Percentiles rank a stretch among this genome's conserved stretches.
Conservation (phyloP, 1,140 invertebrate genomes). For the Gerris buenoi region DNA sequence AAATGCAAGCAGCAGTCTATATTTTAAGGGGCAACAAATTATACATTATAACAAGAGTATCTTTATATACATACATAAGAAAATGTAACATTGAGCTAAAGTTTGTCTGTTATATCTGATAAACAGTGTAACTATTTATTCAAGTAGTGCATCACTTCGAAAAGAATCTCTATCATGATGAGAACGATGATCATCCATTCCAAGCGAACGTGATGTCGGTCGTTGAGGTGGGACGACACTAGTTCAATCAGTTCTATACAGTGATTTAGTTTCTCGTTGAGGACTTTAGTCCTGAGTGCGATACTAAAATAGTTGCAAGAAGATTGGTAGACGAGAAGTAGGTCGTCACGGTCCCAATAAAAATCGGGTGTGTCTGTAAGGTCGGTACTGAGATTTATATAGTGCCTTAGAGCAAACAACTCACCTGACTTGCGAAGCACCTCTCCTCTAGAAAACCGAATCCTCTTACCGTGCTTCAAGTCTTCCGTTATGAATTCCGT, state of each 20-base stretch:
- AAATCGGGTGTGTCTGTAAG: conserved; percentile 88
- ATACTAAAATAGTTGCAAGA: conserved; percentile 74
- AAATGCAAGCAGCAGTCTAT: too few species aligned
- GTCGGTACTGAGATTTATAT: conserved; percentile 84
- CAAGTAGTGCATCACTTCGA: conserved; percentile 39
- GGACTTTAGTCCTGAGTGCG: conserved; percentile 64
- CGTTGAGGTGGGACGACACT: conserved; percentile 70
- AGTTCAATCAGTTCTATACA: conserved; percentile 81
- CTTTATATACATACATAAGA: too few species aligned
- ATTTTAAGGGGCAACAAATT: too few species aligned
- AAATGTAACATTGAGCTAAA: too few species aligned
- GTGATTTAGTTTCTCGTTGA: conserved; percentile 88
- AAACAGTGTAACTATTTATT: too few species aligned
- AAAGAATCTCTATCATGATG: conserved; percentile 85
- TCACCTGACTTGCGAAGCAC: conserved; percentile 82
- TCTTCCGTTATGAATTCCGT: conserved; percentile 69
- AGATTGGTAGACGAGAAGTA: conserved; percentile 67
- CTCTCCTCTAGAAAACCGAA: conserved; percentile 49
- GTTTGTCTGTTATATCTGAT: too few species aligned
- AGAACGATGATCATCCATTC: conserved; percentile 95
- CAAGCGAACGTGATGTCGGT: conserved; percentile 74
- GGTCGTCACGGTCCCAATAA: conserved; percentile 84
- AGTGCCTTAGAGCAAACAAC: conserved; percentile 73
- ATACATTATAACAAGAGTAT: too few species aligned
- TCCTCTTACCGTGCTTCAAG: conserved; percentile 50